Percentiles rank a stretch among this genome's conserved stretches.
These are phyloP conservation scores for Cyrtodaria siliqua DNA, from an alignment of 2,888 invertebrate species.

Conservation along the genomic window DNA sequence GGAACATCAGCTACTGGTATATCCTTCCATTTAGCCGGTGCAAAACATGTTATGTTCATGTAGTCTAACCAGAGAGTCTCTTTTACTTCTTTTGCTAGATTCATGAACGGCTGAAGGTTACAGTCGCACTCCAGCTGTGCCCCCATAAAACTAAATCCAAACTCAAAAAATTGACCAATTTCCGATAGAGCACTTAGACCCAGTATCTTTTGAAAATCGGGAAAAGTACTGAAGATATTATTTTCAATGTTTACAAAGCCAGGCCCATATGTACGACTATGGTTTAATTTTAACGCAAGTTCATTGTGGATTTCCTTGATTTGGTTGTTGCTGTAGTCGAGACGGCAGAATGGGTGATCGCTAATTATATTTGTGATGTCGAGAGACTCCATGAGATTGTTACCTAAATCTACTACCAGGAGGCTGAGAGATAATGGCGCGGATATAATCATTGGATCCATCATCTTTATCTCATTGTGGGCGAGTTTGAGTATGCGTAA, in stretches of 20 bases:
- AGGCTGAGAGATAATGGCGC: conserved; percentile 7
- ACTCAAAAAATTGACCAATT: conserved; percentile 28
- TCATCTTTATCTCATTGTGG: conserved; percentile 18
- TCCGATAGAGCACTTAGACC: conserved; percentile 13
- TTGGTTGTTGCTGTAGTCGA: conserved; percentile 24
- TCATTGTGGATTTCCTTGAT: conserved; percentile 25
- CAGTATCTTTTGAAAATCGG: conserved; percentile 35
- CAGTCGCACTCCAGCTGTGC: conserved; percentile 36
- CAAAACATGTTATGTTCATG: conserved; percentile 22
- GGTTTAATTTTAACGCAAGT: conserved; percentile 13
- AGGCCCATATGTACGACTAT: conserved; percentile 31
- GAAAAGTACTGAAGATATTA: conserved; percentile 18
- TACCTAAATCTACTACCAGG: conserved; percentile 5
- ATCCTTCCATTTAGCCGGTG: conserved; percentile 16
- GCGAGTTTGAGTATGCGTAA: conserved; percentile 21
- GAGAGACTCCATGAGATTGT: conserved; percentile 16
- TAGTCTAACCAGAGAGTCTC: conserved; percentile 27
- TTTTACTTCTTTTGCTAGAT: background rate
- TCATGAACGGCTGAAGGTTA: conserved; percentile 23
- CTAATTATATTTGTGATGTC: conserved; percentile 40
- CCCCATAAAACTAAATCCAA: conserved; percentile 30
- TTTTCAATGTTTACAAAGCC: conserved; percentile 19
- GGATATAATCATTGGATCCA: conserved; percentile 25
- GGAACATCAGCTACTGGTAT: conserved; percentile 2
- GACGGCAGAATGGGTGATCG: conserved; percentile 27